Conservation (phyloP, 1,140 invertebrate species). For the Brachionus plicatilis region DNA sequence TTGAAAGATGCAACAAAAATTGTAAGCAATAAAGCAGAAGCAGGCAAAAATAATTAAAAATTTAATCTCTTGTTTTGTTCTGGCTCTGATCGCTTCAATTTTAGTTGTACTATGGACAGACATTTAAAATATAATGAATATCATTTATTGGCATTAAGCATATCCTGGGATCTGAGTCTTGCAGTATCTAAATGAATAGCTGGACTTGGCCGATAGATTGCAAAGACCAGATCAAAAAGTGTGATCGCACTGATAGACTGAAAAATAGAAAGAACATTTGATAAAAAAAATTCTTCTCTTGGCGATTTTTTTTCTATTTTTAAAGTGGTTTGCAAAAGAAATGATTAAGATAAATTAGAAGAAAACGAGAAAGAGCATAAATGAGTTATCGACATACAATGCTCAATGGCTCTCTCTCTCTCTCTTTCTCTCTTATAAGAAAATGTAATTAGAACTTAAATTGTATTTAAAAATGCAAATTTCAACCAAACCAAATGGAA, state of each 20-base stretch:
- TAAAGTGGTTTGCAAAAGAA: neutral
- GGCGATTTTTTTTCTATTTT: neutral
- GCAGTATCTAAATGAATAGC: neutral
- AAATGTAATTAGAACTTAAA: constrained; percentile 23
- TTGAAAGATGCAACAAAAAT: neutral
- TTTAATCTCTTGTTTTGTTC: neutral
- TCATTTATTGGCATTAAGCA: constrained; percentile 1
- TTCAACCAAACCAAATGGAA: neutral
- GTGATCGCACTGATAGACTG: neutral
- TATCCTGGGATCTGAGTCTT: neutral
- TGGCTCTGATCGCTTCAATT: neutral
- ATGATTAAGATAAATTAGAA: constrained; percentile 10
- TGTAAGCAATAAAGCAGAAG: neutral
- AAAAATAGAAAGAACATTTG: neutral
- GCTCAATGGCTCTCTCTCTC: neutral
- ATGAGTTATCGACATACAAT: neutral
- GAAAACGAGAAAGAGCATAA: neutral
- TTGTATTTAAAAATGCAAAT: constrained; percentile 21
- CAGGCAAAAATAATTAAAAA: neutral
- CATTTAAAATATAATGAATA: neutral
- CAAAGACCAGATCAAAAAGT: neutral
- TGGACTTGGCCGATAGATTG: neutral
- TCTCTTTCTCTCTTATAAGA: neutral
- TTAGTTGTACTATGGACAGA: neutral
- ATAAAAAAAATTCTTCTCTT: neutral